Conservation (phyloP, 2,113 vertebrate species). For the Eurystomus gularis region DNA sequence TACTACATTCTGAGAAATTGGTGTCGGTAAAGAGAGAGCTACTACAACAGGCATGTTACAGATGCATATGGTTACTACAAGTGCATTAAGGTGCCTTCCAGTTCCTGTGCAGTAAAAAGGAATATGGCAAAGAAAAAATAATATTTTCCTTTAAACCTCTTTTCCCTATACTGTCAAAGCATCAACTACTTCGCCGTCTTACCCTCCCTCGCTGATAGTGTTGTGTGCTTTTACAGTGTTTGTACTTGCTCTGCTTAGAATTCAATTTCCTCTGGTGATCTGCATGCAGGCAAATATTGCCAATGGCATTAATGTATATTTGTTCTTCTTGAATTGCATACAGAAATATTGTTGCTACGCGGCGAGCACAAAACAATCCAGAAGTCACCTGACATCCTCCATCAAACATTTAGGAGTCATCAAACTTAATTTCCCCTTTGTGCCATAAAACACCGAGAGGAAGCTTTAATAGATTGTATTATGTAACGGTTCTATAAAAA, state of each 20-base stretch:
- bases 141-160: slow-evolving; percentile 22
- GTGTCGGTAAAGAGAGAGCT: not conserved
- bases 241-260: slow-evolving; percentile 61
- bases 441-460: slow-evolving; percentile 84
- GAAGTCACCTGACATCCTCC: slow-evolving; percentile 81
- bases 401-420: slow-evolving; percentile 81
- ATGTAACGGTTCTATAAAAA: slow-evolving; percentile 85
- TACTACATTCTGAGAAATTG: not conserved
- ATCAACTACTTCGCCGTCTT: not conserved
- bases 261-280: slow-evolving; percentile 65
- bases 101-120: not conserved
- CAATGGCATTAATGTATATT: slow-evolving; percentile 56
- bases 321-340: slow-evolving; percentile 65
- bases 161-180: not conserved
- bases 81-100: not conserved
- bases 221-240: slow-evolving; percentile 46
- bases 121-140: not conserved
- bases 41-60: not conserved
- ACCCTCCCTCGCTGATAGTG: not conserved
- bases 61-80: not conserved
- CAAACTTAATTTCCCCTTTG: slow-evolving; percentile 88
- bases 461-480: slow-evolving; percentile 83
- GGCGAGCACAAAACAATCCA: slow-evolving; percentile 64
- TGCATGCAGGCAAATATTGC: slow-evolving; percentile 49
- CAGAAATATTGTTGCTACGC: slow-evolving; percentile 74